These are phyloP conservation scores for Dione vanillae DNA, from an alignment of 2,888 invertebrate species.

Conservation along the genomic window DNA sequence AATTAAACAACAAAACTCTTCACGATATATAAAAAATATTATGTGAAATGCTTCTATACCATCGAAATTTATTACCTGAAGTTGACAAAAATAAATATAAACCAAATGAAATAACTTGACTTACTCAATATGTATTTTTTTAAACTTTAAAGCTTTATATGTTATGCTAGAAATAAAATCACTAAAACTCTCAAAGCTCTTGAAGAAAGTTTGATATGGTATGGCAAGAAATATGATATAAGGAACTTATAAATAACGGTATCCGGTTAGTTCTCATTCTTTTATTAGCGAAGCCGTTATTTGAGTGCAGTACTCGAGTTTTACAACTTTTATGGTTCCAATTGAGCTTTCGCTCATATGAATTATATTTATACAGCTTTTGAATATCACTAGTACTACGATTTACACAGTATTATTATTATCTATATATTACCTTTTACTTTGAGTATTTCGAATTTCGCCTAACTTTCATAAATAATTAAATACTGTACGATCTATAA, in stretches of 20 bases:
- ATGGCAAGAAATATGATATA: constrained; percentile 2
- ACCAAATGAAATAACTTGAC: no score
- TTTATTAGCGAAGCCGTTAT: constrained; percentile 14
- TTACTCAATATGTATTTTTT: no score
- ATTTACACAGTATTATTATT: neutral
- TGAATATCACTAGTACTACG: neutral
- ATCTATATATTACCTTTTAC: neutral
- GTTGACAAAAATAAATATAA: no score
- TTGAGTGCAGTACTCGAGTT: constrained; percentile 1
- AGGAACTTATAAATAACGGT: constrained; percentile 14
- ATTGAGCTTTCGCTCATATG: constrained; percentile 3
- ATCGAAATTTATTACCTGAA: no score
- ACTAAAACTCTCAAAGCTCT: constrained; percentile 4
- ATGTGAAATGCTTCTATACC: no score
- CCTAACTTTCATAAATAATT: no score
- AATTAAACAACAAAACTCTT: no score
- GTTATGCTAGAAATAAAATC: neutral
- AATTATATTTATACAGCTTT: neutral
- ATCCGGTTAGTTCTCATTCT: constrained; percentile 11
- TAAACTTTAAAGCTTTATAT: no score
- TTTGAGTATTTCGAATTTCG: neutral
- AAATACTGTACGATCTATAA: no score
- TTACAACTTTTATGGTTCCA: constrained; percentile 3
- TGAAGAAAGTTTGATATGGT: neutral
- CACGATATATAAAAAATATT: no score